Evolutionary conservation across 2,113 vertebrate species (phyloP).

Genomic region (Centrocercus urophasianus): DNA sequence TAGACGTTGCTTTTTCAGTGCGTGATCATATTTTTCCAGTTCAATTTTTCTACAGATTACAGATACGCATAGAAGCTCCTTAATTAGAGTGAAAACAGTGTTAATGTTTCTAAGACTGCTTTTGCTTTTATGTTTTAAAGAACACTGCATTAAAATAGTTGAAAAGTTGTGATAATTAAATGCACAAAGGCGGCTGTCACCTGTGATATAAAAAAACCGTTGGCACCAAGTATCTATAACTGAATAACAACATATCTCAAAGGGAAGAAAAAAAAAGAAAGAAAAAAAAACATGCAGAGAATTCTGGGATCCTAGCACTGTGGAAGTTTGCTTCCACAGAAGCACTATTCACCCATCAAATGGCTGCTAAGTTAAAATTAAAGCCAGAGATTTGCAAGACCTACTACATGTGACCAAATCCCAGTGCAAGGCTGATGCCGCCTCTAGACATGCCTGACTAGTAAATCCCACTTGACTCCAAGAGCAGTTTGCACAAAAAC

Average conservation of each 20-base stretch:
- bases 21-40: neutral
- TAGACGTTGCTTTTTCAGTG: neutral
- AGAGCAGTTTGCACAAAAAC: neutral
- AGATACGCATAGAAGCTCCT: neutral
- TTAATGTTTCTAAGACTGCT: neutral
- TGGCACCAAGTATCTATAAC: neutral
- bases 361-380: neutral
- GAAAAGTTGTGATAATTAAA: neutral
- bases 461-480: neutral
- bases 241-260: neutral
- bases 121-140: neutral
- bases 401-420: neutral
- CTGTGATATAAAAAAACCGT: neutral
- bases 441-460: neutral
- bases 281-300: neutral
- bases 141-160: neutral
- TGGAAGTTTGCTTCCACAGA: neutral
- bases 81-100: neutral
- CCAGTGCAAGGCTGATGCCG: neutral
- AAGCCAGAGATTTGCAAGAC: constrained; percentile 16
- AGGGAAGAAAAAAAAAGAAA: neutral
- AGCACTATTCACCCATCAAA: neutral
- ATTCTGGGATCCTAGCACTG: neutral
- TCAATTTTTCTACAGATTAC: neutral
- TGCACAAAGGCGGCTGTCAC: neutral